Percentiles rank a stretch among this genome's conserved stretches.
phyloP scores from a whole-genome alignment of 2,888 invertebrate species.

The Luperina testacea region DNA sequence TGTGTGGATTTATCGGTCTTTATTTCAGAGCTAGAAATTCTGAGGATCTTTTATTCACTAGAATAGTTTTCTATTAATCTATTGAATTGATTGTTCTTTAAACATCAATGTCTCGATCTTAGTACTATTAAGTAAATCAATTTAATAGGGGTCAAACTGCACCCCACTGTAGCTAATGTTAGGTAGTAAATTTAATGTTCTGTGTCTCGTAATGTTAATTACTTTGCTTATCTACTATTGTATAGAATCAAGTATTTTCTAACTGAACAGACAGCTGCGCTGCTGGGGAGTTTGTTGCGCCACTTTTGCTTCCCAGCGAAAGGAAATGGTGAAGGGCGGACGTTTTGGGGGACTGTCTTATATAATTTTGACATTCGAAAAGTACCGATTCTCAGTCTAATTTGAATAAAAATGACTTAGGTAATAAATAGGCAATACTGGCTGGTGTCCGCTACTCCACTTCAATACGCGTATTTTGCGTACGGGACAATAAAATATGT shows the following conservation, averaged over 20 bases:
- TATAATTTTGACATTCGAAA: no score
- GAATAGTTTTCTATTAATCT: neutral
- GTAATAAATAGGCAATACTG: no score
- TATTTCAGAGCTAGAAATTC: neutral
- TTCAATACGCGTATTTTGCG: no score
- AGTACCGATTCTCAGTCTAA: no score
- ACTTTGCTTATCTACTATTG: no score
- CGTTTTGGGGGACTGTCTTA: neutral
- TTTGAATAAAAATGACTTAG: no score
- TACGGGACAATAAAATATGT: no score
- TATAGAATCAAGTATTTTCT: no score
- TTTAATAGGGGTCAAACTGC: neutral
- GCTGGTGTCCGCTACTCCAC: no score
- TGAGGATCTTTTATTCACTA: neutral
- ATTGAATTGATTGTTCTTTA: neutral
- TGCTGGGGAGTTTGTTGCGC: no score
- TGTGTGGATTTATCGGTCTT: neutral
- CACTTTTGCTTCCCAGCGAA: neutral
- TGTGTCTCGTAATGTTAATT: no score
- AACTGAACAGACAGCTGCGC: no score
- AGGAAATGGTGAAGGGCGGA: neutral
- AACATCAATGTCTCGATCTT: neutral
- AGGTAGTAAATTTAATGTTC: neutral
- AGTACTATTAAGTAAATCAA: neutral
- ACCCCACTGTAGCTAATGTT: neutral